Percentiles rank a stretch among this genome's conserved stretches.
phyloP scores from a whole-genome alignment of 2,797 vertebrate species.

The Botia kubotai region DNA sequence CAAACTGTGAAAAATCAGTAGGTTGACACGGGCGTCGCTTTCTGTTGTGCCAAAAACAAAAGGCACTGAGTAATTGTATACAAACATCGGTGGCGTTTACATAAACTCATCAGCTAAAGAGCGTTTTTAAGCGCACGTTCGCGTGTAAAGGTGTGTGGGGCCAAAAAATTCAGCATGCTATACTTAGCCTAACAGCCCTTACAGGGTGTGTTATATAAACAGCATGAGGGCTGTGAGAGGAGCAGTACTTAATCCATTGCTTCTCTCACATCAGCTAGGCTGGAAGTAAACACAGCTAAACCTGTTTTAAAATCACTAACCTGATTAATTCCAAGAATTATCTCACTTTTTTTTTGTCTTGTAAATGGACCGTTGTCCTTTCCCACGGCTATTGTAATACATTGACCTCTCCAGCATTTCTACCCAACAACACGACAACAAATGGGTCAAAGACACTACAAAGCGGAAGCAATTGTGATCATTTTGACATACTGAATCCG shows the following conservation, averaged over 20 bases:
- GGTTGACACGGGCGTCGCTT: conserved; percentile 24
- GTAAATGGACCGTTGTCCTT: too few relatives aligned
- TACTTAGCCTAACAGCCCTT: conserved; percentile 51
- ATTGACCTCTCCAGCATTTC: too few relatives aligned
- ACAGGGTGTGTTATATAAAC: conserved; percentile 58
- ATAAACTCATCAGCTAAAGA: conserved; percentile 35
- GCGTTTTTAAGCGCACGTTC: background rate
- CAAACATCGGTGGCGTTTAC: conserved; percentile 50
- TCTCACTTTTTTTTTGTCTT: conserved; percentile 7
- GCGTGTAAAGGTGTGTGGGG: conserved; percentile 32
- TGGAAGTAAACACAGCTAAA: background rate
- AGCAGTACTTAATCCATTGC: conserved; percentile 20
- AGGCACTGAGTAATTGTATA: conserved; percentile 44
- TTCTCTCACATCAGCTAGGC: background rate
- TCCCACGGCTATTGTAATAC: too few relatives aligned
- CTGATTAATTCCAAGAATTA: conserved; percentile 17
- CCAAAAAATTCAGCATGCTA: conserved; percentile 50
- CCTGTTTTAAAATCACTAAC: conserved; percentile 20
- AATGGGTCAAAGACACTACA: background rate
- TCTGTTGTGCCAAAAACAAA: conserved; percentile 35
- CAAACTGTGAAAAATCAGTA: conserved; percentile 34
- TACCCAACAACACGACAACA: background rate
- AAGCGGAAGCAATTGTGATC: background rate
- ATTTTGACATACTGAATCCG: background rate
- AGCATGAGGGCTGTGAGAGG: conserved; percentile 36